phyloP scores from a whole-genome alignment of 2,797 vertebrate species.

The Anguilla anguilla region DNA sequence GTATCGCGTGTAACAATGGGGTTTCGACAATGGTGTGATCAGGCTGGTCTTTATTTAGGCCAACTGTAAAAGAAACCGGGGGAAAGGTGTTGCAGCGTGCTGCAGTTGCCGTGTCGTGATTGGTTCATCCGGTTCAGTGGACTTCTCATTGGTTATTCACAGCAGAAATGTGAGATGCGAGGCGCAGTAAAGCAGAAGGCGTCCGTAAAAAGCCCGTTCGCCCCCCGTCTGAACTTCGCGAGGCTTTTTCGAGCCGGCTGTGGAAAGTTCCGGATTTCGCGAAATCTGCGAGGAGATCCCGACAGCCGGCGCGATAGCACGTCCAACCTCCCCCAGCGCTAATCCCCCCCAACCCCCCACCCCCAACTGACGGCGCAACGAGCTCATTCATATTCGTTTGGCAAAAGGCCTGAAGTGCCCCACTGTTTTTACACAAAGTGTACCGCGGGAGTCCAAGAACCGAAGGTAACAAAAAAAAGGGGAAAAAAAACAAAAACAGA shows the following conservation, averaged over 20 bases:
- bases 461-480: background rate
- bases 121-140: no score
- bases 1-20: no score
- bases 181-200: background rate
- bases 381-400: slow-evolving; percentile 26
- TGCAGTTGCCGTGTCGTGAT: no score
- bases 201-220: slow-evolving; percentile 10
- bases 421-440: background rate
- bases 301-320: slow-evolving; percentile 37
- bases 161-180: no score
- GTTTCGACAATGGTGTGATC: no score
- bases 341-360: slow-evolving; percentile 7
- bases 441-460: slow-evolving; percentile 10
- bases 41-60: no score
- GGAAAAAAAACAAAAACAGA: background rate
- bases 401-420: background rate
- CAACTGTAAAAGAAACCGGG: no score
- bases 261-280: slow-evolving; percentile 27
- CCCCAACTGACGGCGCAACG: slow-evolving; percentile 24
- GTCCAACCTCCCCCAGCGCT: slow-evolving; percentile 31
- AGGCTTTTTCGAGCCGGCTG: background rate
- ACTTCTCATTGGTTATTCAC: no score
- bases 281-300: slow-evolving; percentile 31
- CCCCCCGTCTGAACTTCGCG: background rate
- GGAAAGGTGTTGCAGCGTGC: no score